Base-by-base conservation (phyloP, 30 jellyfish, hydroid and myxozoan species). In the Turritopsis rubra region DNA sequence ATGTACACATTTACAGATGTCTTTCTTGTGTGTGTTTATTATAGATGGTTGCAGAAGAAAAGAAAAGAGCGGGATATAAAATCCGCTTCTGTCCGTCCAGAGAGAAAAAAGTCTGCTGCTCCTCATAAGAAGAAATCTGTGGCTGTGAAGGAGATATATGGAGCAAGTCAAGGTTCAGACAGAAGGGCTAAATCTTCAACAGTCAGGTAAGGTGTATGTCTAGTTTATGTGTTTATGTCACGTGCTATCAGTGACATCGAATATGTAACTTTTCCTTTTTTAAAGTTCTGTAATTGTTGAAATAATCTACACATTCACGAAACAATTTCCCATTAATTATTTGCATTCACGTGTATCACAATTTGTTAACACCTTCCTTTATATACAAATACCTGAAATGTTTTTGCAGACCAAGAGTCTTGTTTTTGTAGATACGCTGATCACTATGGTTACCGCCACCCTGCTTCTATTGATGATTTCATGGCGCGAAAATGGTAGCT, bases 171-270 rank as follows among this genome's bases (percentile, higher is more conserved):
- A 9, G 19, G 31, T 68, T 8, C 77, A 9, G 77, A 68, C 30
- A 68, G 77, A 68, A 68, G 77, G 30, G 77, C 77, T 9, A 68
- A 68, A 27, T 68, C 77, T 68, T 68, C 77, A 27, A 68, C 77
- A n/a, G 77, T 68, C 31, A 68, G 77, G 77, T 68, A 68, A 41
- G 60, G n/a, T n/a, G n/a, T n/a, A n/a, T n/a, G n/a, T n/a, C n/a
- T n/a, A n/a, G n/a, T n/a, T n/a, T n/a, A n/a, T n/a, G n/a, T n/a
- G n/a, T n/a, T n/a, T n/a, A n/a, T n/a, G n/a, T n/a, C n/a, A n/a
- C n/a, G n/a, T n/a, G n/a, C n/a, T n/a, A n/a, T n/a, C n/a, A n/a
- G n/a, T n/a, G n/a, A n/a, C n/a, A n/a, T n/a, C n/a, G n/a, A n/a
- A n/a, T n/a, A n/a, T n/a, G n/a, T n/a, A n/a, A n/a, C n/a, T n/a